Base-by-base conservation (phyloP, 1,140 invertebrate genomes). In the Odontomachus brunneus region DNA sequence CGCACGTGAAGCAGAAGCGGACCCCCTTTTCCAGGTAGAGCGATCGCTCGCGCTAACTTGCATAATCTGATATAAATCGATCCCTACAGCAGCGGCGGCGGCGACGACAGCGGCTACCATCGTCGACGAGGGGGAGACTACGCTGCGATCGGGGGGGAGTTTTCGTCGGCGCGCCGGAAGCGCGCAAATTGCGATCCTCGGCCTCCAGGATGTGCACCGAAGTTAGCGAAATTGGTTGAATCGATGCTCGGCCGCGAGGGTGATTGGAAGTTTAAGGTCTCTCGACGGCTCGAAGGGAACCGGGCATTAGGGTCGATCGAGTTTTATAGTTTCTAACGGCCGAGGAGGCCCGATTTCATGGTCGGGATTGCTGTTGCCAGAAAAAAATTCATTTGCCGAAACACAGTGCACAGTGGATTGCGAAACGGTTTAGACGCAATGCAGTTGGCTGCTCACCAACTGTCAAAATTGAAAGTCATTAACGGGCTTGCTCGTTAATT, bases 11-110 rank as follows among this genome's bases (percentile, higher is more conserved):
- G 38, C 1, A 67, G 78, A 89, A 89, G 59, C 59, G 80, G 75
- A 88, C 76, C 76, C 81, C 78, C 78, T 74, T 89, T 90, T 90
- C 89, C 57, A 82, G 75, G 89, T 90, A 90, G 17, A 67, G 22
- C 15, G 49, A 59, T 38, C 3, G 26, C 24, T 57, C n/a, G 57
- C 80, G 48, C 62, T 53, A 83, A 80, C 86, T 84, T 65, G 74
- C 63, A 71, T 84, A 80, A 87, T 74, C 65, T 19, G 55, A 74
- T 82, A 82, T 82, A 82, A 82, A 82, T 74, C 55, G 59, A 74
- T 69, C 53, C 62, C 11, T 66, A 44, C 38, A 7, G 9, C 38
- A 7, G 0, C 38, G 38, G 0, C 38, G 3, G 9, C 29, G 29
- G 29, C 29, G 29, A 33, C 4, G 38, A 11, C 9, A 7, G 9